Evolutionary conservation across 2,797 vertebrate genomes (phyloP), one percentile per base, ranked within the genome.

Genomic region (Sebastes umbrosus): DNA sequence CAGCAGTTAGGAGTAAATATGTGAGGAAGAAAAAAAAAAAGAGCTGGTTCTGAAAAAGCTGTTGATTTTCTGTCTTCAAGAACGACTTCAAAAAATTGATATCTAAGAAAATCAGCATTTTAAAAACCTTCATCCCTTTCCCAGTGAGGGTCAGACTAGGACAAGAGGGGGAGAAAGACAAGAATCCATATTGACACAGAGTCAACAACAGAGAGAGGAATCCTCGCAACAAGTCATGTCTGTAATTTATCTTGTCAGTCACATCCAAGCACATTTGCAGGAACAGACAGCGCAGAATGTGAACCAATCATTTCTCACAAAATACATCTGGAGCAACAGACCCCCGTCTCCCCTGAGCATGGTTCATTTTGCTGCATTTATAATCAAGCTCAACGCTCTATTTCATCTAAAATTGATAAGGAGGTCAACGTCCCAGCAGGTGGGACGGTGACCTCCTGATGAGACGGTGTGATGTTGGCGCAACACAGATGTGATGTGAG

Each of bases 341-440:
- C 59, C 63, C 62, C 62, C 55, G 2, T 68, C 46, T 87, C 80
- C 76, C 85, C 18, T 14, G 77, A 83, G 90, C 32, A 73, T 25
- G 65, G 52, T 70, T 87, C 82, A 90, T 83, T 83, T 81, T 77
- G 75, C 66, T 77, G 85, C 83, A 85, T 91, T 90, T 83, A 74
- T 89, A 91, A 87, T 84, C 66, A 84, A 80, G 54, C 3, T 87
- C 73, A 68, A 69, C 4, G 58, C 66, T 84, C 87, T 60, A 73
- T 87, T 91, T 93, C 77, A 84, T 90, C 73, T 79, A 20, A 52
- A 83, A 88, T 86, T 82, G 73, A 87, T 82, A 74, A 78, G 68
- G 65, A 77, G 91, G 81, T 83, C 87, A 76, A 4, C 22, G 31
- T 70, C 82, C 71, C 90, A 85, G 85, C 87, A 83, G 92, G 82